These are phyloP conservation scores for Lepidurus arcticus DNA, from an alignment of 1,140 invertebrate genomes.

Conservation along the genomic window DNA sequence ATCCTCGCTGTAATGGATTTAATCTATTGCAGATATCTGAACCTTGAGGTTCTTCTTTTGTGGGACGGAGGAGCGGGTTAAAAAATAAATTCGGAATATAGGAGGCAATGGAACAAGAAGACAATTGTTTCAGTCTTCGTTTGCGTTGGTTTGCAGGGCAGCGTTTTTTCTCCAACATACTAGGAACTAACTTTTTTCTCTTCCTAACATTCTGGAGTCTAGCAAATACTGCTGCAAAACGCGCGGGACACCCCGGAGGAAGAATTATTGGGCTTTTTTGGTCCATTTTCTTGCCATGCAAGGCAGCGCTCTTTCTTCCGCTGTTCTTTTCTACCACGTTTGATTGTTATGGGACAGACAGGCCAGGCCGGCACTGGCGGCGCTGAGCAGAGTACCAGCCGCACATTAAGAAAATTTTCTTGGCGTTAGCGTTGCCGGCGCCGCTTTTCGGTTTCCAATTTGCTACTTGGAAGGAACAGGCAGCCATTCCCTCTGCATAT, in stretches of 20 bases:
- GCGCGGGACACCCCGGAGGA: not conserved
- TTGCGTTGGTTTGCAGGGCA: no score
- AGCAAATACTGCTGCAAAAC: not conserved
- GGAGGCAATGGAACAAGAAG: no score
- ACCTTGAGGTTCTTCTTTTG: no score
- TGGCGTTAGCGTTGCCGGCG: not conserved
- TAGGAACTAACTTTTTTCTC: not conserved
- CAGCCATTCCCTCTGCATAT: not conserved
- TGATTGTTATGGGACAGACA: constrained; percentile 4
- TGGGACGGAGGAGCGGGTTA: no score
- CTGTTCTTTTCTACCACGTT: not conserved
- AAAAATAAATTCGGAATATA: no score
- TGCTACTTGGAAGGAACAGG: not conserved
- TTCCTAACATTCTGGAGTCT: constrained; percentile 6
- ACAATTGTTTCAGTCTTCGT: no score
- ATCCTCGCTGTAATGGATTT: not conserved
- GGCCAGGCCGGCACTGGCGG: not conserved
- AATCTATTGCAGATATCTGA: not conserved
- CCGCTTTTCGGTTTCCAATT: not conserved
- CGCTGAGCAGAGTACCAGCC: not conserved
- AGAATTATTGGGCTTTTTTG: not conserved
- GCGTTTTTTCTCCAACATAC: not conserved
- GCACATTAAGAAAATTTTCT: not conserved
- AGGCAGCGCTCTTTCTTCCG: not conserved
- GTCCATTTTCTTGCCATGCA: not conserved